Percentiles rank a stretch among this genome's conserved stretches.
Conservation (phyloP, 2,113 vertebrate genomes). For the Anas platyrhynchos region DNA sequence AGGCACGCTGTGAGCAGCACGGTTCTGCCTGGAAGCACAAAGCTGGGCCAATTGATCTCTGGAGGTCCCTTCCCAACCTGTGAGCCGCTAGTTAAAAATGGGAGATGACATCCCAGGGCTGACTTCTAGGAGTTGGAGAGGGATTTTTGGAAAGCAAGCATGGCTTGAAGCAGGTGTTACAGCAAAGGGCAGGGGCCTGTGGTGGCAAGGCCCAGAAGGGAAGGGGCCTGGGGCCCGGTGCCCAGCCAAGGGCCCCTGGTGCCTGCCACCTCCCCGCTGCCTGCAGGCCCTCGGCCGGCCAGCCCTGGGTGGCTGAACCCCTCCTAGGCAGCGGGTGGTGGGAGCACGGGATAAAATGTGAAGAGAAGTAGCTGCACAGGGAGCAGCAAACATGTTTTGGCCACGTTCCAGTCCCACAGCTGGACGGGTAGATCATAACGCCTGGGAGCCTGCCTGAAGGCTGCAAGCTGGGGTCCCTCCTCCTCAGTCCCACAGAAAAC, state of each 20-base stretch:
- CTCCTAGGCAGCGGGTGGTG: fast-evolving
- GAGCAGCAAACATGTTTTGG: fast-evolving
- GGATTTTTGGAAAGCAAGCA: neutral
- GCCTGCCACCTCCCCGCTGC: neutral
- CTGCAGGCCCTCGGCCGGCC: neutral
- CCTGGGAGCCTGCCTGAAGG: neutral
- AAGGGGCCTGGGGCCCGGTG: neutral
- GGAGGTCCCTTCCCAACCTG: neutral
- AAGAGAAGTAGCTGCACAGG: neutral
- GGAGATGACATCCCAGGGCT: neutral
- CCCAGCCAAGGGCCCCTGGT: neutral
- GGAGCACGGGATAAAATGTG: neutral
- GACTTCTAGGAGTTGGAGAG: neutral
- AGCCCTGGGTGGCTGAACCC: no score
- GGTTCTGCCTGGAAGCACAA: fast-evolving
- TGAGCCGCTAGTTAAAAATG: neutral
- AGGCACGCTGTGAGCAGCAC: neutral
- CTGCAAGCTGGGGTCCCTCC: neutral
- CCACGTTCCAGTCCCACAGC: neutral
- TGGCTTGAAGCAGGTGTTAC: no score
- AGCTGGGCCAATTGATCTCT: neutral
- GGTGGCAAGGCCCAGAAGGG: fast-evolving
- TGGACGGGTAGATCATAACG: neutral
- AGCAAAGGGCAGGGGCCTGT: fast-evolving
- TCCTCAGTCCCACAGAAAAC: neutral